Base-by-base conservation (phyloP, 2,888 invertebrate genomes). In the Chymomyza fuscimana region DNA sequence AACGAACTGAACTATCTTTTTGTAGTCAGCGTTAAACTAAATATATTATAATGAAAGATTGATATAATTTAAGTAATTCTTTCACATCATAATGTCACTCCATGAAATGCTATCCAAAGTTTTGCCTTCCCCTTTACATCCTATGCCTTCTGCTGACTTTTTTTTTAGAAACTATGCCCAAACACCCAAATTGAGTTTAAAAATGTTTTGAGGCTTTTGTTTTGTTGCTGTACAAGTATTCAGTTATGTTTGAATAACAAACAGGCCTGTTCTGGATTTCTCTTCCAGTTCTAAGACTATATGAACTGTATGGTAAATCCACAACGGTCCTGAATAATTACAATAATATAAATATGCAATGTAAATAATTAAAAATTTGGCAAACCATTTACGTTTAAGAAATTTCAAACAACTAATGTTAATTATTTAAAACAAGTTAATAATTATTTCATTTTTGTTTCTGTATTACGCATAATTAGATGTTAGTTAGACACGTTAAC, bases 1-100 rank as follows among this genome's bases (percentile, higher is more conserved):
- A 74, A 70, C 73, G 78, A 87, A 83, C 83, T 86, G 79, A 83
- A 86, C 65, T 72, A 78, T 79, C 75, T 79, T 80, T 32, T 40
- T 40, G 40, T 40, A 40, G 40, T 12, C 12, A 40, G 12, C 40
- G 32, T 32, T 5, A 32, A 32, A 32, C 32, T 32, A 9, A 7
- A 32, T 32, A 32, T 9, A 46, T 6, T 25, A 9, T 10, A 46
- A 46, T 0, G 40, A 0, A 46, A 46, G 40, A 46, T 12, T 46
- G 40, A 46, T 46, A 46, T 46, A 46, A 46, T 15, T 46, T 46
- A 46, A 46, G 40, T 46, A 10, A 12, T 12, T 46, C 12, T 12
- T 46, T 12, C 12, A 36, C 36, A 9, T 36, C 9, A 36, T 9
- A 36, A 36, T 36, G 6, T 12, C 12, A 46, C 40, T 12, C 4